Evolutionary conservation across 2,113 vertebrate species (phyloP), one percentile per base, ranked within the genome.

Genomic region (Cyprinodon tularosa): DNA sequence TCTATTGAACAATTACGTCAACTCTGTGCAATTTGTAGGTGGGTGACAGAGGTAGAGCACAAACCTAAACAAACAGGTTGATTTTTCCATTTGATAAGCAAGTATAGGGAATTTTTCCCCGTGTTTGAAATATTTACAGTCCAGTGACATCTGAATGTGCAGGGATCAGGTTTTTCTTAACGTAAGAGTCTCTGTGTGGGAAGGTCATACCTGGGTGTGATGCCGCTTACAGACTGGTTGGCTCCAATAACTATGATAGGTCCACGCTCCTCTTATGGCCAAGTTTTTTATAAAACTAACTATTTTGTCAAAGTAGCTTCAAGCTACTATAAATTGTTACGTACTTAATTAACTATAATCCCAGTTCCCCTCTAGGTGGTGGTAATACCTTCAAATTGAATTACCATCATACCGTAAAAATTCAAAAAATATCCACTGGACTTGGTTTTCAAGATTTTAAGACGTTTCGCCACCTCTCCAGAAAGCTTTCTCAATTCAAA

Each of bases 31-130:
- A 71, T 78, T 72, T 86, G 71, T 45, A 72, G 60, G 22, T 6
- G 12, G 36, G 68, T 2, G 53, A 45, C 81, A 76, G 71, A 80
- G 78, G 71, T 44, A 62, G 68, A 81, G 84, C 69, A 66, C 77
- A 78, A 88, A 90, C 72, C 84, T 83, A 89, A 93, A 93, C 90
- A 91, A 89, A 76, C 86, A 85, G 84, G 86, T 86, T 88, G 90
- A 93, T 91, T 68, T 90, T 93, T 92, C 89, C 90, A 84, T 81
- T 78, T 80, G 92, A 93, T 93, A 91, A 87, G 75, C 76, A 63
- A 1, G 0, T 20, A 78, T 71, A 71, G 81, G 83, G 74, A 90
- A 85, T 74, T 82, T 29, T 85, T 74, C 75, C 88, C 82, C 50
- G 67, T 88, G 80, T 90, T 89, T 83, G 82, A 86, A 29, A 75